Percentiles rank a stretch among this genome's conserved stretches.
Evolutionary conservation across 2,888 invertebrate species (phyloP).

Genomic region (Brassicogethes aeneus): DNA sequence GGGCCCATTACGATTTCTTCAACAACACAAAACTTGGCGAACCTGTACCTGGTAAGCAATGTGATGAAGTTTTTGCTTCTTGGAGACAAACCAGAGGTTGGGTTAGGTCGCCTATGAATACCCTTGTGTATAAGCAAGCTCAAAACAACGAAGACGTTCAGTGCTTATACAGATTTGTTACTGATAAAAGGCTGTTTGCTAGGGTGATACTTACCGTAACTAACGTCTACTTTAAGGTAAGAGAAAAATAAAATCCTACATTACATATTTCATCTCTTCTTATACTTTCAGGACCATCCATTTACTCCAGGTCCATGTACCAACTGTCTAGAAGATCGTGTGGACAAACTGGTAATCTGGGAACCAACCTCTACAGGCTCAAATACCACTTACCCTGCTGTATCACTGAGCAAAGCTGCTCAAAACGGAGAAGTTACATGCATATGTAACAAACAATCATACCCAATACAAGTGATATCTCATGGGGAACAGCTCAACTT

Average conservation of each 20-base stretch:
- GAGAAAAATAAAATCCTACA: conserved; percentile 6
- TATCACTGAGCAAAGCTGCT: conserved; percentile 50
- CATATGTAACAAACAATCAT: conserved; percentile 57
- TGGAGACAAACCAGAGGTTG: conserved; percentile 72
- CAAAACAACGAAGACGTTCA: conserved; percentile 64
- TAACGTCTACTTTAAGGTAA: conserved; percentile 71
- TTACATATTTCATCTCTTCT: too few species aligned
- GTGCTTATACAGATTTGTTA: conserved; percentile 76
- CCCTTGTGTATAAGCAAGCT: conserved; percentile 74
- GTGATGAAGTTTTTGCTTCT: conserved; percentile 81
- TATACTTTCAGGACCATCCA: conserved; percentile 58
- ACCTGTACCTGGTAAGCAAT: conserved; percentile 69
- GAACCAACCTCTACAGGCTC: conserved; percentile 50
- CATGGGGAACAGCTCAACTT: conserved; percentile 73
- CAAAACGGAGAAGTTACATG: conserved; percentile 65
- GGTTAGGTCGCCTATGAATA: conserved; percentile 76
- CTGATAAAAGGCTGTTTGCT: conserved; percentile 72
- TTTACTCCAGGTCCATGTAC: conserved; percentile 72
- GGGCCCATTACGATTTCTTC: conserved; percentile 92
- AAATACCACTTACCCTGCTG: conserved; percentile 40
- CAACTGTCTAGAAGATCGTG: conserved; percentile 79
- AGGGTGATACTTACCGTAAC: conserved; percentile 69
- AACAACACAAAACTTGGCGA: conserved; percentile 83
- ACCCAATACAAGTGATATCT: conserved; percentile 56
- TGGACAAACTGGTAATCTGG: conserved; percentile 75